Evolutionary conservation across 2,888 invertebrate species (phyloP).

Genomic region (Lycophotia porphyrea): DNA sequence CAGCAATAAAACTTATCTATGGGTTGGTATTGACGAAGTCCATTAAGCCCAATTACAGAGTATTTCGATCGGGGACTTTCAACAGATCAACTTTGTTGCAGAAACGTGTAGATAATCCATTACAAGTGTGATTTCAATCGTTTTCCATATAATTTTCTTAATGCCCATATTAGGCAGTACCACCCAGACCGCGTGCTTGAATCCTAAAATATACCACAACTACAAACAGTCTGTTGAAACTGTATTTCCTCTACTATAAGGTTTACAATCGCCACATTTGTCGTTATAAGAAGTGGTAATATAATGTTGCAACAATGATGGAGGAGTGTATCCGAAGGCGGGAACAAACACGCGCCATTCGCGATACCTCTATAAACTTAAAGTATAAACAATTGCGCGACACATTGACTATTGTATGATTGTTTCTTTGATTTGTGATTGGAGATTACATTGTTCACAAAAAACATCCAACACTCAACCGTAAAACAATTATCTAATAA

Average conservation of each 20-base stretch:
- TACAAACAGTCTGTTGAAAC: background rate
- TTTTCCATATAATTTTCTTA: slow-evolving; percentile 54
- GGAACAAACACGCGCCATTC: slow-evolving; percentile 73
- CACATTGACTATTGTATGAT: slow-evolving; percentile 68
- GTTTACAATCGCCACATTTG: slow-evolving; percentile 50
- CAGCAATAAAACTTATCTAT: slow-evolving; percentile 5
- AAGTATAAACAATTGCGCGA: slow-evolving; percentile 74
- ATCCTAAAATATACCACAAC: slow-evolving; percentile 32
- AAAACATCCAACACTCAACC: slow-evolving; percentile 13
- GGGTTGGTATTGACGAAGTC: slow-evolving; percentile 9
- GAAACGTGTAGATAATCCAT: slow-evolving; percentile 45
- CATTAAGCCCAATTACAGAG: slow-evolving; percentile 20
- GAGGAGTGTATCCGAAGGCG: slow-evolving; percentile 78
- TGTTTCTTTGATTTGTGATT: slow-evolving; percentile 72
- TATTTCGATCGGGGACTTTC: slow-evolving; percentile 17
- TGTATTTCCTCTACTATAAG: background rate
- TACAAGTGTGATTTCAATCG: slow-evolving; percentile 38
- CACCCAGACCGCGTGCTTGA: slow-evolving; percentile 43
- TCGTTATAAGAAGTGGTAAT: slow-evolving; percentile 37
- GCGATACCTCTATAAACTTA: slow-evolving; percentile 53
- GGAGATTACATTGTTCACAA: slow-evolving; percentile 51
- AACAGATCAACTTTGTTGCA: slow-evolving; percentile 25
- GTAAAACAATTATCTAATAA: background rate
- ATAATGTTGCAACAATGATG: slow-evolving; percentile 78
- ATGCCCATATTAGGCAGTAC: slow-evolving; percentile 43